Conservation (phyloP, 2,888 invertebrate species). For the Elmis aenea region DNA sequence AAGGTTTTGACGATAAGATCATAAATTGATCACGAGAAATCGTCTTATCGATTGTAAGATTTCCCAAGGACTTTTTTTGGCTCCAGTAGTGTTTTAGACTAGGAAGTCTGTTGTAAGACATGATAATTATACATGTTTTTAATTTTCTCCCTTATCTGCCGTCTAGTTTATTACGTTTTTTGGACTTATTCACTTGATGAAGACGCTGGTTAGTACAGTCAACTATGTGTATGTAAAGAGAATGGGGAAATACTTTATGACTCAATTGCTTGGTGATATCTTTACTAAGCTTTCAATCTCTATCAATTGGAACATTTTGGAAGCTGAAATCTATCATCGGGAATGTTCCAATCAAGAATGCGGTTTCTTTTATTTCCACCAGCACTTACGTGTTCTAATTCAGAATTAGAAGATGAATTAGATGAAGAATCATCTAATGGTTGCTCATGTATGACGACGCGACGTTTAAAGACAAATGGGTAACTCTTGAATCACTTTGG, state of each 20-base stretch:
- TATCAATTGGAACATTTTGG: not conserved
- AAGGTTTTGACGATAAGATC: constrained; percentile 10
- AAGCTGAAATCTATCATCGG: constrained; percentile 1
- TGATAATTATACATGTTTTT: constrained; percentile 10
- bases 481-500: too few species aligned
- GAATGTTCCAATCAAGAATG: not conserved
- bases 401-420: too few species aligned
- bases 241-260: constrained; percentile 1
- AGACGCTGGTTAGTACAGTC: constrained; percentile 3
- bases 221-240: constrained; percentile 1
- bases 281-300: not conserved
- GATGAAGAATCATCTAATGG: too few species aligned
- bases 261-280: not conserved
- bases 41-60: constrained; percentile 5
- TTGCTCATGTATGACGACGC: too few species aligned
- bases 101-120: constrained; percentile 12
- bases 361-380: not conserved
- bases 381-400: not conserved
- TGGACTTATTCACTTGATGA: constrained; percentile 5
- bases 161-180: constrained; percentile 7
- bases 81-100: constrained; percentile 10
- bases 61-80: constrained; percentile 10
- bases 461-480: too few species aligned
- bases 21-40: constrained; percentile 12
- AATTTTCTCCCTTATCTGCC: constrained; percentile 9